phyloP scores from a whole-genome alignment of 2,113 vertebrate species.

The Toxotes jaculatrix region DNA sequence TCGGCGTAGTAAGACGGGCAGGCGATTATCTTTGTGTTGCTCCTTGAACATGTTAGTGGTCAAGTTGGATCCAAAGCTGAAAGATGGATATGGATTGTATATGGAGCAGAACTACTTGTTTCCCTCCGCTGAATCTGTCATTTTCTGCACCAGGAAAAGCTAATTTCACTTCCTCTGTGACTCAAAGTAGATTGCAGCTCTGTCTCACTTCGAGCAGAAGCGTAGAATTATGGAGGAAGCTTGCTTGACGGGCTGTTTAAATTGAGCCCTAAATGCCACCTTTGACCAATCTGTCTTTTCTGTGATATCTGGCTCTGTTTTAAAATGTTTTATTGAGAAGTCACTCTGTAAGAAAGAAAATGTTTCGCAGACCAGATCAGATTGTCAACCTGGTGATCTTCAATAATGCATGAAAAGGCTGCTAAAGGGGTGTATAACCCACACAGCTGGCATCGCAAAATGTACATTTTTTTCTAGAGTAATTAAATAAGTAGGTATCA shows the following conservation, averaged over 20 bases:
- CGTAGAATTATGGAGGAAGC: not conserved
- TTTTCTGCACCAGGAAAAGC: slow-evolving; percentile 17
- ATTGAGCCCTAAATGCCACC: not conserved
- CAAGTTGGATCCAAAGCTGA: not conserved
- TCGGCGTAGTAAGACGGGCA: not conserved
- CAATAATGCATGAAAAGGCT: not conserved
- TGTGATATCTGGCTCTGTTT: not conserved
- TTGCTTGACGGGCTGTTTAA: not conserved
- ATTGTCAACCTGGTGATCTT: not conserved
- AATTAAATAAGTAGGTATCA: not conserved
- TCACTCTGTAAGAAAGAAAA: not conserved
- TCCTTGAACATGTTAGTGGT: not conserved
- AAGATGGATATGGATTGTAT: not conserved
- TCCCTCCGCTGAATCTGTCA: slow-evolving; percentile 7
- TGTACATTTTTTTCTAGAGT: not conserved
- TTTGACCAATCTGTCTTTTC: slow-evolving; percentile 9
- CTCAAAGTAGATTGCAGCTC: slow-evolving; percentile 16
- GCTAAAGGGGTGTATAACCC: not conserved
- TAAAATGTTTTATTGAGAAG: not conserved
- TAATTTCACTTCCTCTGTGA: slow-evolving; percentile 58
- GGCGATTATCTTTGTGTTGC: not conserved
- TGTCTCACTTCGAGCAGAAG: slow-evolving; percentile 17
- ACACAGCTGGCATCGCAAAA: not conserved
- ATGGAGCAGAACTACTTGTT: slow-evolving; percentile 1
- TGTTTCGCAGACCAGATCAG: not conserved